Base-by-base conservation (phyloP, 2,113 vertebrate species). In the Cochlearius cochlearius region DNA sequence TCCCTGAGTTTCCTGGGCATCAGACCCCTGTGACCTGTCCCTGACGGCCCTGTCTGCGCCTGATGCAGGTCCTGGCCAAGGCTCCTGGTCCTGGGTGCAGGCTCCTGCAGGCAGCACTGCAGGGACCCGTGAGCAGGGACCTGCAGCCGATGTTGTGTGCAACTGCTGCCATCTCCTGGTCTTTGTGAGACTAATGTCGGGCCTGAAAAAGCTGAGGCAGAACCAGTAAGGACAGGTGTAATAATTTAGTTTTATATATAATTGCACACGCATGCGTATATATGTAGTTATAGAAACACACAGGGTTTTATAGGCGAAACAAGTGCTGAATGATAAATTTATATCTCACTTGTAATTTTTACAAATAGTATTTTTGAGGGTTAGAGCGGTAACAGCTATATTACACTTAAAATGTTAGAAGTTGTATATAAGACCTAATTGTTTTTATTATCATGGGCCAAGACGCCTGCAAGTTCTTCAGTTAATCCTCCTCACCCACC, bases 91-190 rank as follows among this genome's bases (percentile, higher is more conserved):
- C 45, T 10, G 36, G 15, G 6, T 3, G 1, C 76, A 52, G 34
- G 21, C 32, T 67, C 22, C 74, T 10, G 47, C 45, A 20, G 7
- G 1, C 32, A 34, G 52, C 21, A 1, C 30, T 22, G 69, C 38
- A 5, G 14, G 0, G 1, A 2, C 22, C 2, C 30, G 3, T 0
- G 9, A 43, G 29, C 53, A 15, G 50, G 8, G 30, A 9, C 19
- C 38, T 0, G 25, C 41, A 43, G 23, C 0, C 29, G 3, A 2
- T 91, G 71, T 0, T 19, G 30, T 45, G 69, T 32, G 52, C 71
- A 88, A 5, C 53, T 90, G 81, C 93, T 96, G 96, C 96, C 96
- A 97, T 86, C 96, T 94, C 3, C 96, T 94, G 96, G 94, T 41
- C 20, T 16, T 16, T 2, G 0, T 5, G 10, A 25, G 39, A 6